Conservation (phyloP, 1,140 invertebrate species). For the Drosophila guanche region DNA sequence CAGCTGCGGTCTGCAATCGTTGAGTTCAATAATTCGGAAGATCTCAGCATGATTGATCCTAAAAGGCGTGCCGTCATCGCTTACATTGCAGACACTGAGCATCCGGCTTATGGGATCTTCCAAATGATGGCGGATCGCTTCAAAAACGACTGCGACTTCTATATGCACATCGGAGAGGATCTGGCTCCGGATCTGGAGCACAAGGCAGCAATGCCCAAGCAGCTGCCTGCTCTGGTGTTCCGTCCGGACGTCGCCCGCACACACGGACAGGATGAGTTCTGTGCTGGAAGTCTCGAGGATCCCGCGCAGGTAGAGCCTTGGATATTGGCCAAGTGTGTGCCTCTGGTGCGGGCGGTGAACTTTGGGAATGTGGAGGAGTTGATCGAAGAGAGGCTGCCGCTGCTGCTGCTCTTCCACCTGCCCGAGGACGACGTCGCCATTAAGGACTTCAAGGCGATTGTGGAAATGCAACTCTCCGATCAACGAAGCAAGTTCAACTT, state of each 20-base stretch:
- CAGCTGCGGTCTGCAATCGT: conserved; percentile 30
- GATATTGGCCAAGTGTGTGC: conserved; percentile 44
- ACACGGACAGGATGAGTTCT: conserved; percentile 38
- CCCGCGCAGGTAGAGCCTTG: conserved; percentile 29
- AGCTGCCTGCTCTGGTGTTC: conserved; percentile 35
- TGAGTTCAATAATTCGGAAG: conserved; percentile 6
- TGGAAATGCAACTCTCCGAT: conserved; percentile 39
- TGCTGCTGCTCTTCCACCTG: conserved; percentile 48
- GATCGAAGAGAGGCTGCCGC: conserved; percentile 53
- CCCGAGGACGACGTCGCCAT: conserved; percentile 31
- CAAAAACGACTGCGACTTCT: conserved; percentile 64
- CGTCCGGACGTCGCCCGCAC: conserved; percentile 46
- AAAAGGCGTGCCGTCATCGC: conserved; percentile 41
- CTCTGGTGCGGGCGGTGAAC: conserved; percentile 49
- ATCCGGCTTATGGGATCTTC: background rate
- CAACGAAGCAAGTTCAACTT: conserved; percentile 35
- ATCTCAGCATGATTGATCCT: conserved; percentile 33
- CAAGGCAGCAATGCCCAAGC: conserved; percentile 9
- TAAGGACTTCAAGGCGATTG: conserved; percentile 55
- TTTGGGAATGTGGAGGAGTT: conserved; percentile 60
- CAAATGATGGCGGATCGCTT: conserved; percentile 38
- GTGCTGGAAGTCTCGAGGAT: background rate
- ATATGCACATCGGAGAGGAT: conserved; percentile 14
- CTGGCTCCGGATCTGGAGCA: background rate
- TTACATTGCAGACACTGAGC: conserved; percentile 25